Percentiles rank a stretch among this genome's conserved stretches.
These are phyloP conservation scores for Nudaria mundana DNA, from an alignment of 2,888 invertebrate genomes.

Conservation along the genomic window DNA sequence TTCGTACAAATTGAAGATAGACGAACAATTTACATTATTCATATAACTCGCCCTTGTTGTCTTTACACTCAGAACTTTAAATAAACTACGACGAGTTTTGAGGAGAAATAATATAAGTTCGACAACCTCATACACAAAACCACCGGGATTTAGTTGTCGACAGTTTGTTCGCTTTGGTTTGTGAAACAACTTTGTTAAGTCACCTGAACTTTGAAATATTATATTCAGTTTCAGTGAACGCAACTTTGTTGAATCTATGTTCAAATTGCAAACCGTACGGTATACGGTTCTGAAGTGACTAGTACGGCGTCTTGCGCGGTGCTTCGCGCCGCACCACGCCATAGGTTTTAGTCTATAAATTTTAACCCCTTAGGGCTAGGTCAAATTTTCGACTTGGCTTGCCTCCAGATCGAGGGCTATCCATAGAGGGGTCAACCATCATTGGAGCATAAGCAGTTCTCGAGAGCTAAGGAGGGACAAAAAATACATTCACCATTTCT, in stretches of 20 bases:
- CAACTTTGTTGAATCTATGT: neutral
- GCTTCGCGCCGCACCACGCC: no score
- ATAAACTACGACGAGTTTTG: constrained; percentile 57
- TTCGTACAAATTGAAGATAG: neutral
- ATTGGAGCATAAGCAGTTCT: no score
- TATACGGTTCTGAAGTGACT: no score
- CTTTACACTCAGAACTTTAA: constrained; percentile 70
- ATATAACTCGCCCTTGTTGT: constrained; percentile 58
- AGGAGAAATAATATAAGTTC: constrained; percentile 64
- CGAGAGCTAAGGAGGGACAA: no score
- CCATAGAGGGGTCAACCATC: no score
- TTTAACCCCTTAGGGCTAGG: no score
- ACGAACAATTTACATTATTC: constrained; percentile 57
- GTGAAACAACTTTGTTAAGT: constrained; percentile 46
- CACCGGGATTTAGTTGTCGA: constrained; percentile 47
- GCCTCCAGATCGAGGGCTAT: no score
- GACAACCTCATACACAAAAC: constrained; percentile 35
- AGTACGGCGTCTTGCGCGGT: no score
- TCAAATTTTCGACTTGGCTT: no score
- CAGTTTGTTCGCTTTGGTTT: constrained; percentile 24
- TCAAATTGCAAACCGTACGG: no score
- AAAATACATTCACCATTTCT: no score
- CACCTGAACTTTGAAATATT: constrained; percentile 31
- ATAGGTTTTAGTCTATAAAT: no score
- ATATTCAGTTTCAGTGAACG: constrained; percentile 15